Percentiles rank a stretch among this genome's conserved stretches.
Conservation (phyloP, 2,888 invertebrate genomes). For the Podotricha telesiphe region DNA sequence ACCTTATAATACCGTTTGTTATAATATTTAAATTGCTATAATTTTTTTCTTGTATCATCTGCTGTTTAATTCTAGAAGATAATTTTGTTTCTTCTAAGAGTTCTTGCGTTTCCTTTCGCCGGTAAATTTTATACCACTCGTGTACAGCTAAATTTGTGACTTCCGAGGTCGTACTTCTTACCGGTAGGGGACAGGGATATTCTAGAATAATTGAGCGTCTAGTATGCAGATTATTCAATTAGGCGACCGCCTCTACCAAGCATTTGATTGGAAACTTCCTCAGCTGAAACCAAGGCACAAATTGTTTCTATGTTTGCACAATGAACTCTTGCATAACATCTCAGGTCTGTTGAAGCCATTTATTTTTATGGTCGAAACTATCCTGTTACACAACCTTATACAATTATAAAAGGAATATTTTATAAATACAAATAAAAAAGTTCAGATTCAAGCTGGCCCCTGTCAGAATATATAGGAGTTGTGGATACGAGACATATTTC, state of each 20-base stretch:
- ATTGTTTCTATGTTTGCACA: constrained; percentile 43
- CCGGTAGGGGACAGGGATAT: constrained; percentile 46
- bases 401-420: no score
- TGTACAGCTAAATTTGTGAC: constrained; percentile 36
- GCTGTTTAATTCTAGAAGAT: background rate
- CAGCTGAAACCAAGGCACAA: constrained; percentile 54
- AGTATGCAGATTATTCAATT: constrained; percentile 67
- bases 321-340: constrained; percentile 21
- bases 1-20: no score
- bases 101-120: background rate
- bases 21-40: no score
- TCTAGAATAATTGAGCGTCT: constrained; percentile 55
- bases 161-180: constrained; percentile 41
- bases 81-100: background rate
- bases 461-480: constrained; percentile 2
- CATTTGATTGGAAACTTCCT: constrained; percentile 70
- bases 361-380: background rate
- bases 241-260: constrained; percentile 46
- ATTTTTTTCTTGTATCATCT: no score
- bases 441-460: background rate
- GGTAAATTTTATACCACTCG: constrained; percentile 8
- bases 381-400: no score
- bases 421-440: constrained; percentile 20
- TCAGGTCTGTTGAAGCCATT: background rate
- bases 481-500: background rate